Base-by-base conservation (phyloP, 2,113 vertebrate genomes). In the Onychorhynchus coronatus region DNA sequence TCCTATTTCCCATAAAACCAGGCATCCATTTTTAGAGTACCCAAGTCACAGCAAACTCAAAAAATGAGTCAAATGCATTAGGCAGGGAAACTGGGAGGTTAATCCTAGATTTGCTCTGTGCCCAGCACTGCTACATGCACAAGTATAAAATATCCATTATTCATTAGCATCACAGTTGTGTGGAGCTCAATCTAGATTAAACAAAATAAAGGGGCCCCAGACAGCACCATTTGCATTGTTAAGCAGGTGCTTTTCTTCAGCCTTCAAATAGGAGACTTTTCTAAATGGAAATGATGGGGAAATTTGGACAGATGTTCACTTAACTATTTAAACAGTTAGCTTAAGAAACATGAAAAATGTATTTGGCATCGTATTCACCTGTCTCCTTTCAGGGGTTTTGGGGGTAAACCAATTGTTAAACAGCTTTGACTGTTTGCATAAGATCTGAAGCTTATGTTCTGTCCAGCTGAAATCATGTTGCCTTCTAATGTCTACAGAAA, bases 131-230 rank as follows among this genome's bases (percentile, higher is more conserved):
- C 96, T 97, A 93, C 84, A 49, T 72, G 96, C 97, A 95, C 88
- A 92, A 97, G 94, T 91, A 89, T 96, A 94, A 95, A 96, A 96
- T 96, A 98, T 98, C 96, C 96, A 98, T 98, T 98, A 97, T 98
- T 98, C 98, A 98, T 97, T 96, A 98, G 97, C 87, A 92, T 93
- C 97, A 96, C 97, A 97, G 97, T 97, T 97, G 97, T 97, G 97
- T 94, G 94, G 83, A 95, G 97, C 95, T 97, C 97, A 97, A 93
- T 97, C 96, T 98, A 97, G 98, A 98, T 98, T 98, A 98, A 97
- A 97, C 89, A 96, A 97, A 97, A 98, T 98, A 98, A 98, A 98
- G 97, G 95, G 96, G 94, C 93, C 91, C 94, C 94, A 96, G 97
- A 97, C 96, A 95, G 96, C 96, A 96, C 95, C 95, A 98, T 97